phyloP scores from a whole-genome alignment of 2,888 invertebrate species.

The Orchesella flavescens region DNA sequence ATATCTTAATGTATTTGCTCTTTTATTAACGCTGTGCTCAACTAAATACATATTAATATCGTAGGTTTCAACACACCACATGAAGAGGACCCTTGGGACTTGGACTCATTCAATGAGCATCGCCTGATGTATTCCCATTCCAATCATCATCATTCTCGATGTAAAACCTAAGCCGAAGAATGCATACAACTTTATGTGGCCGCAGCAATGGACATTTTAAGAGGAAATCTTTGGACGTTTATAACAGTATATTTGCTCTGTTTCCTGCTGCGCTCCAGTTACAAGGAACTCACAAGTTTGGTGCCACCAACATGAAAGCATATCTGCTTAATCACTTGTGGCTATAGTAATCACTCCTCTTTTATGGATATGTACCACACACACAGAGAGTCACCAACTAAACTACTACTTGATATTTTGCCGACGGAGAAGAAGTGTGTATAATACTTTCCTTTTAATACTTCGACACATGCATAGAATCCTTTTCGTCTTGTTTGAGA shows the following conservation, averaged over 20 bases:
- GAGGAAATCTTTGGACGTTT: no score
- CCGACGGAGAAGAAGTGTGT: background rate
- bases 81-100: slow-evolving; percentile 28
- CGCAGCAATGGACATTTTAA: background rate
- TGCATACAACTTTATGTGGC: slow-evolving; percentile 15
- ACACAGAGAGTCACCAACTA: no score
- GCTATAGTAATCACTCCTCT: slow-evolving; percentile 26
- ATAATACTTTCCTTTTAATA: no score
- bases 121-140: background rate
- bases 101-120: slow-evolving; percentile 12
- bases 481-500: no score
- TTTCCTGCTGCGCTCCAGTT: background rate
- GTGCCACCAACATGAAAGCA: no score
- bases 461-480: no score
- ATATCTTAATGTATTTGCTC: background rate
- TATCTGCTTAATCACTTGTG: slow-evolving; percentile 36
- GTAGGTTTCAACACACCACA: slow-evolving; percentile 18
- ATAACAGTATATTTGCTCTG: no score
- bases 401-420: background rate
- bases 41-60: slow-evolving; percentile 29
- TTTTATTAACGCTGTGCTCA: background rate
- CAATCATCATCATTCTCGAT: slow-evolving; percentile 22
- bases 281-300: background rate
- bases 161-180: background rate
- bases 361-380: no score